A percentile compares a stretch with the other conserved stretches of the same genome.
Conservation (phyloP, 2,888 invertebrate species). For the Acanthosepion lycidas region DNA sequence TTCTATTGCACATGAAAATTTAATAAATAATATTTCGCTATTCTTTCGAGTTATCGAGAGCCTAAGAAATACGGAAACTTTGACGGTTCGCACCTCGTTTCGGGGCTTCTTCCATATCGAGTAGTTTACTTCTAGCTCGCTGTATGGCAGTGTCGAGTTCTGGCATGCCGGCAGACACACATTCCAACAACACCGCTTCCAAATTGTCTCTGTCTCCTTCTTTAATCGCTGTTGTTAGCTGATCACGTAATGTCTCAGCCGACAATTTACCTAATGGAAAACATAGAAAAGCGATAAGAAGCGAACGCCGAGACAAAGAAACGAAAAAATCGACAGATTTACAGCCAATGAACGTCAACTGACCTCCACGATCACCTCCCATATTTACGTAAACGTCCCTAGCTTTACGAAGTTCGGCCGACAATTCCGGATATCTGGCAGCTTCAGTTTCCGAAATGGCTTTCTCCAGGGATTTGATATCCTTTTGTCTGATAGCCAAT, state of each 20-base stretch:
- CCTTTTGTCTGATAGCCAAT: slow-evolving; percentile 34
- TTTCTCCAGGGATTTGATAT: neutral
- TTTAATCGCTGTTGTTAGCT: neutral
- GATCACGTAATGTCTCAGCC: neutral
- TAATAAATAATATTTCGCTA: too few species aligned
- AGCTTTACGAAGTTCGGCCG: slow-evolving; percentile 16
- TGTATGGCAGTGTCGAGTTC: slow-evolving; percentile 1
- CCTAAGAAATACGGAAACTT: neutral
- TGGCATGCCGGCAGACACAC: slow-evolving; percentile 37
- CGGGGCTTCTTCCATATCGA: neutral
- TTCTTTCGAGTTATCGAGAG: too few species aligned
- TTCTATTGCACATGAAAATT: too few species aligned
- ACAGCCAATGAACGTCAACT: neutral
- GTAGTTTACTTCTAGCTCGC: neutral
- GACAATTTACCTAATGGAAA: neutral
- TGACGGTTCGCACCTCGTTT: neutral
- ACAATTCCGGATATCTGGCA: slow-evolving; percentile 24
- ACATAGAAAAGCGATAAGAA: neutral
- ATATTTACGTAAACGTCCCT: neutral
- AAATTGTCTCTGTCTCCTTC: neutral
- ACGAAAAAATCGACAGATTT: neutral
- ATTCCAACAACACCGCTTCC: neutral
- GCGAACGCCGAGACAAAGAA: too few species aligned
- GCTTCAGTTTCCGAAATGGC: neutral
- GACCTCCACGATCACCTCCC: slow-evolving; percentile 39